Base-by-base conservation (phyloP, 2,113 vertebrate genomes). In the Microtus ochrogaster region DNA sequence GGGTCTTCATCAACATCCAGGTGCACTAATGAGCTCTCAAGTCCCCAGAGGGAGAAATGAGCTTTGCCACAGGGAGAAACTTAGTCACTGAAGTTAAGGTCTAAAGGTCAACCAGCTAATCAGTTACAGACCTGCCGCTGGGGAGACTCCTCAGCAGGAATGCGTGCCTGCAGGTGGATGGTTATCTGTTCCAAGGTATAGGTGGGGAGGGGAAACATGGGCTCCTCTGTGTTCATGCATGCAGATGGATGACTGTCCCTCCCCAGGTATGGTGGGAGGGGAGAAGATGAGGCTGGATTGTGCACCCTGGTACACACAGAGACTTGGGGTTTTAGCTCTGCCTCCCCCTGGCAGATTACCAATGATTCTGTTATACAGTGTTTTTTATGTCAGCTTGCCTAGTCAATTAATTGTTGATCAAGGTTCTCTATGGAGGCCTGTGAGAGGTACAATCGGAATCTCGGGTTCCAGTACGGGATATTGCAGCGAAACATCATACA, bases 21-120 rank as follows among this genome's bases (percentile, higher is more conserved):
- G 86, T 72, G 77, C 49, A 8, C 33, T 30, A 12, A 3, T 83
- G 73, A 86, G 72, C 84, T 89, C 78, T 87, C 68, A 86, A 86
- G 33, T 44, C 39, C 47, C 44, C 66, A 2, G 24, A 49, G 55
- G 74, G 55, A 72, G 85, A 94, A 82, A 36, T 39, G 0, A 1
- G 41, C 52, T 73, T 88, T 92, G 92, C 96, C 81, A 68, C 26
- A 22, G 84, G 90, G 92, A 95, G 72, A 66, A 84, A 52, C 77
- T 89, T 91, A 95, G 96, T 96, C 93, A 73, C 30, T 74, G 81
- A 92, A 88, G 52, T 30, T 74, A 26, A 44, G 49, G 13, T 76
- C 79, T 95, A 63, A 78, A 89, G 63, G 89, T 87, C 86, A 87
- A 52, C 47, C 61, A 8, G 24, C 49, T 91, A 73, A 21, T 39